Evolutionary conservation across 2,797 vertebrate species (phyloP).

Genomic region (Xiphorhynchus erythropygius): DNA sequence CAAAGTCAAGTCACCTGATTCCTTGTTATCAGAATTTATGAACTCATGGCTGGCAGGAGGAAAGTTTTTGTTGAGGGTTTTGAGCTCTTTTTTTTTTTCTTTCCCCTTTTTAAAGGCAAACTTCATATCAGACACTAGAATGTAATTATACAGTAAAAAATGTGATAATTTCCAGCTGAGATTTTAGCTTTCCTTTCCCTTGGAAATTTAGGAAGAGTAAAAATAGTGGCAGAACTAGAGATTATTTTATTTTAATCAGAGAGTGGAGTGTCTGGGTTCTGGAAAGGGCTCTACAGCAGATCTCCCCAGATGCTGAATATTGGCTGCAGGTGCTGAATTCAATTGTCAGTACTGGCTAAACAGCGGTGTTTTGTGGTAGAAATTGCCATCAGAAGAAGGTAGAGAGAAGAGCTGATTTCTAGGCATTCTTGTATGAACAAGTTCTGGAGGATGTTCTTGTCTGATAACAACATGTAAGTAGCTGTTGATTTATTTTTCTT

Average conservation of each 20-base stretch:
- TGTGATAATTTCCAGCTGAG: neutral
- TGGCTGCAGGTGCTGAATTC: neutral
- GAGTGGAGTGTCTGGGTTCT: neutral
- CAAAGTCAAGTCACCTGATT: neutral
- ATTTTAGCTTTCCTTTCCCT: neutral
- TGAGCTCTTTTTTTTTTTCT: neutral
- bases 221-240: neutral
- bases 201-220: neutral
- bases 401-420: neutral
- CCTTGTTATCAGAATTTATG: neutral
- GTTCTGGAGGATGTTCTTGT: neutral
- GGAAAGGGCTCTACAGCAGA: neutral
- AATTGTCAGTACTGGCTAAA: neutral
- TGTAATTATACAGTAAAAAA: neutral
- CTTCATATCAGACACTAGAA: neutral
- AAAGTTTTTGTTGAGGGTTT: neutral
- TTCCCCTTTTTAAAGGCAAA: neutral
- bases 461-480: neutral
- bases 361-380: neutral
- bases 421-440: neutral
- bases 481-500: conserved; percentile 14
- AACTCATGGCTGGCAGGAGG: neutral
- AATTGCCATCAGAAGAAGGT: neutral
- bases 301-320: neutral
- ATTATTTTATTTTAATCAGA: neutral